These are phyloP conservation scores for Benthosema pterotum DNA, from an alignment of 2,797 vertebrate genomes.

Conservation along the genomic window DNA sequence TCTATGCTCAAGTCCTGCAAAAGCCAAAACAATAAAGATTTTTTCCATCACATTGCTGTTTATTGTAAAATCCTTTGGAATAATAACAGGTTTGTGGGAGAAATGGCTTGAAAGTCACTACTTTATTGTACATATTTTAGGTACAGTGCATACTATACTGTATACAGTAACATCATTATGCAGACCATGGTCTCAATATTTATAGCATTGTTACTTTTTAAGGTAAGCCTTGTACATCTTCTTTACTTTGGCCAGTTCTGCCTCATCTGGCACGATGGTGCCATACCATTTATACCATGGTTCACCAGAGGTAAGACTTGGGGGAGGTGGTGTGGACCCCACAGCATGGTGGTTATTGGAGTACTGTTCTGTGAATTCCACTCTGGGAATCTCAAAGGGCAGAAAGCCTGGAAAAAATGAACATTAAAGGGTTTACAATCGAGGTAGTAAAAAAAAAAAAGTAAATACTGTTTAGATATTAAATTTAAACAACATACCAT, in stretches of 20 bases:
- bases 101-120: not conserved
- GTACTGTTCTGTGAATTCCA: conserved; percentile 82
- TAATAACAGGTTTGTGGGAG: not conserved
- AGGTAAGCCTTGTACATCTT: conserved; percentile 84
- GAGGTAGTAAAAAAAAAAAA: no score
- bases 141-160: not conserved
- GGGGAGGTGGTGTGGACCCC: conserved; percentile 74
- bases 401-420: conserved; percentile 81
- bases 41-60: conserved; percentile 45
- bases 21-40: conserved; percentile 54
- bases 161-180: not conserved
- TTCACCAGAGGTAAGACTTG: conserved; percentile 38
- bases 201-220: conserved; percentile 54
- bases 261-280: conserved; percentile 74
- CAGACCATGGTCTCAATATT: no score
- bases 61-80: conserved; percentile 18
- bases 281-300: conserved; percentile 91
- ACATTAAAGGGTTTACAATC: not conserved
- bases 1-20: conserved; percentile 19
- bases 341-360: conserved; percentile 86
- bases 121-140: not conserved
- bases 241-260: conserved; percentile 79
- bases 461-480: no score
- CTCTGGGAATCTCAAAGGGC: conserved; percentile 74
- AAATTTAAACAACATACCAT: conserved; percentile 69